Evolutionary conservation across 2,797 vertebrate species (phyloP), one percentile per base, ranked within the genome.

Genomic region (Vultur gryphus): DNA sequence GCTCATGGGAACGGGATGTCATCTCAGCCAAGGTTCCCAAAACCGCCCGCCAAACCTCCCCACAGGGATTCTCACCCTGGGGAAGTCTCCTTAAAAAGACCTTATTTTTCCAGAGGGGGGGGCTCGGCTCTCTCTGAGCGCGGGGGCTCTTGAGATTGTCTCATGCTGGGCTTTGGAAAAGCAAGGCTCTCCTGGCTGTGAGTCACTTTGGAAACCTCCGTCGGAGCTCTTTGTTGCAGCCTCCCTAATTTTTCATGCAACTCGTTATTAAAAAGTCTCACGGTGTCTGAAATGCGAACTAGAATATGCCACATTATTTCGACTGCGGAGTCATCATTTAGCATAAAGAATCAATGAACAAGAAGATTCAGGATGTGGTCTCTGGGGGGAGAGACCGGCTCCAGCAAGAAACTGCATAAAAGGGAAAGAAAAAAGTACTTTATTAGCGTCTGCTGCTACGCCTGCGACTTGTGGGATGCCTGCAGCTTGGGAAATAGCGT

Each of bases 221-320:
- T 89, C 2, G 39, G 90, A 93, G 95, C 82, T 96, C 94, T 97
- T 97, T 97, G 92, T 95, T 92, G 90, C 86, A 95, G 87, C 92
- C 89, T 95, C 86, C 81, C 86, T 94, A 92, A 96, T 96, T 97
- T 97, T 95, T 95, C 94, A 93, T 95, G 96, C 89, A 89, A 81
- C 84, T 87, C 33, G 2, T 96, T 96, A 96, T 95, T 95, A 94
- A 93, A 93, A 92, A 90, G 88, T 87, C 95, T 95, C 92, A 90
- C 35, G n/a, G 93, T 82, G 91, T 87, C 94, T 96, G 95, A 88
- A 95, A 93, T 76, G 62, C 25, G 33, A 95, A 76, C 88, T 79
- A 51, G 96, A 94, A 94, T 52, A 49, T 80, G 93, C 85, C 94
- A 88, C 81, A n/a, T 95, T 91, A 87, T 96, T 95, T 93, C 89